Evolutionary conservation across 1,140 invertebrate species (phyloP), one percentile per base, ranked within the genome.

Genomic region (Anagrus nilaparvatae): DNA sequence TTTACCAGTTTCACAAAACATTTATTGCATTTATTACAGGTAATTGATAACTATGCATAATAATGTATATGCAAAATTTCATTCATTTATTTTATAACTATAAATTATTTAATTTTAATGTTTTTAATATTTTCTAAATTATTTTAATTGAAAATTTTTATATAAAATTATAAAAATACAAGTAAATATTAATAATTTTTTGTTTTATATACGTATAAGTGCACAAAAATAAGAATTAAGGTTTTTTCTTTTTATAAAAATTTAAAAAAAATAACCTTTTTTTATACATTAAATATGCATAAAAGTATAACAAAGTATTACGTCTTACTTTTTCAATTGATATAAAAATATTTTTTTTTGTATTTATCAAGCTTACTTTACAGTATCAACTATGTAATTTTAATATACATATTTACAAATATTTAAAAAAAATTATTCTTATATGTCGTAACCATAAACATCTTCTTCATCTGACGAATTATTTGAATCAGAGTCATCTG

Each of bases 401-500:
- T 31, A 20, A 35, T 21, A 37, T 20, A 38, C 29, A 31, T 29
- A 38, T 16, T 30, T 23, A 29, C 14, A 29, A 34, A 39, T 25
- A 19, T 30, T 35, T 28, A 25, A 36, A 30, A 16, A 46, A 31
- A n/a, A 19, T 33, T 2, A 10, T 33, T 19, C 13, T 17, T 18
- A 6, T 2, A 36, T 32, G 21, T 48, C 40, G 27, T 48, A 40
- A 5, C 30, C 30, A 3, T 52, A 34, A 5, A 46, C n/a, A 13
- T 23, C 14, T 30, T 65, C 60, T 39, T 62, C 61, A 13, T 63
- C 60, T 9, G 59, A 62, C 4, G 58, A 56, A 5, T 56, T 57
- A 13, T 52, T 52, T 16, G 33, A 37, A 32, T 58, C 51, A 3
- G 48, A 50, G 23, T 52, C 55, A 13, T 48, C 53, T 18, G 30